These are phyloP conservation scores for Garra rufa DNA, from an alignment of 2,113 vertebrate genomes.

Conservation along the genomic window DNA sequence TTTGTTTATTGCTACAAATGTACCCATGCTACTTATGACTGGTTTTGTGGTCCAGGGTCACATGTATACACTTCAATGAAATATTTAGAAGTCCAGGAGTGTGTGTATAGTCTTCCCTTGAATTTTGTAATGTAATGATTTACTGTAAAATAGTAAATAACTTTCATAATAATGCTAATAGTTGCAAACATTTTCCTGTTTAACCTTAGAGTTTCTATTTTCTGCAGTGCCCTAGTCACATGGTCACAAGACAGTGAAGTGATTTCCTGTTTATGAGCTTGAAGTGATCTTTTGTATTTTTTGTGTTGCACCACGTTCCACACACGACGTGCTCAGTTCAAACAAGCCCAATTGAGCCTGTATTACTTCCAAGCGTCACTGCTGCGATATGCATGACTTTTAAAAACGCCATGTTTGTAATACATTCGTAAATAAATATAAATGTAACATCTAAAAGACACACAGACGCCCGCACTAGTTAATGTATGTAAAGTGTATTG, in stretches of 20 bases:
- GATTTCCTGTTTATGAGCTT: constrained; percentile 36
- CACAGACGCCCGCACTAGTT: no score
- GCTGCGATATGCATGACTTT: no score
- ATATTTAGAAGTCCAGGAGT: background rate
- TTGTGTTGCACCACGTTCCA: background rate
- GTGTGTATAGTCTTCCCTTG: background rate
- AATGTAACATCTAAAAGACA: background rate
- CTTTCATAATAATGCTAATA: background rate
- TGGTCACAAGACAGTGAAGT: constrained; percentile 28
- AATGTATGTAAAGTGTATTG: no score
- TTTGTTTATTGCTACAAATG: no score
- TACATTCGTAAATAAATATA: background rate
- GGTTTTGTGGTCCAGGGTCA: no score
- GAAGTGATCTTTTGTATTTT: background rate
- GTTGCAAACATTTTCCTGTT: background rate
- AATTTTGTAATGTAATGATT: background rate
- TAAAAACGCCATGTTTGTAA: no score
- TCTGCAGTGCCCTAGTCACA: background rate
- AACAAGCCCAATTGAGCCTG: background rate
- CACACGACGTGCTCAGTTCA: background rate
- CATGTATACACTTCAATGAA: background rate
- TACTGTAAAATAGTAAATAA: background rate
- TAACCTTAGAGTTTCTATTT: background rate
- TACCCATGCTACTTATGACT: no score
- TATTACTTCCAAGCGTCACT: background rate